These are phyloP conservation scores for Nibea albiflora DNA, from an alignment of 2,113 vertebrate genomes.

Conservation along the genomic window DNA sequence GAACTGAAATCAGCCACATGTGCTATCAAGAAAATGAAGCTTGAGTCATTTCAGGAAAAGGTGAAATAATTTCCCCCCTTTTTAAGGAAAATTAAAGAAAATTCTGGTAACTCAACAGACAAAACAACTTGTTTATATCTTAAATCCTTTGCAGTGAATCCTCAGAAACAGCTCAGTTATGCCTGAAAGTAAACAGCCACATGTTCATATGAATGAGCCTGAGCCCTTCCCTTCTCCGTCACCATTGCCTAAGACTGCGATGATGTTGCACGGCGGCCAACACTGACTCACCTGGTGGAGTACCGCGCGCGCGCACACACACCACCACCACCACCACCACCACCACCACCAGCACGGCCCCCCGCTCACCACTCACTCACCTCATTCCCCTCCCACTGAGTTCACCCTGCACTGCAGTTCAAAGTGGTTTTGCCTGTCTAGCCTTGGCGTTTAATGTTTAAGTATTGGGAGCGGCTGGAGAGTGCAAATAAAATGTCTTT, in stretches of 20 bases:
- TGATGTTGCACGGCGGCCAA: conserved; percentile 50
- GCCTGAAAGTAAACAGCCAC: conserved; percentile 30
- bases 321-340: background rate
- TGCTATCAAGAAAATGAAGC: background rate
- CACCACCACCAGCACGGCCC: conserved; percentile 30
- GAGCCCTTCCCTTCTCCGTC: conserved; percentile 58
- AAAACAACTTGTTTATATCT: background rate
- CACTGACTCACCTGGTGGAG: conserved; percentile 77
- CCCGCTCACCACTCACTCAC: conserved; percentile 69
- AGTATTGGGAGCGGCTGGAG: conserved; percentile 86
- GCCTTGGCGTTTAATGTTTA: conserved; percentile 86
- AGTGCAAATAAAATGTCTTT: conserved; percentile 87
- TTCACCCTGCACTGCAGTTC: conserved; percentile 79
- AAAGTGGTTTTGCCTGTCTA: conserved; percentile 83
- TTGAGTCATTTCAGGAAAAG: background rate
- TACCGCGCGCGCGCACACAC: conserved; percentile 35
- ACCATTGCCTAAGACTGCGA: conserved; percentile 58
- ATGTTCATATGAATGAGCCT: conserved; percentile 16
- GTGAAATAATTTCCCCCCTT: too few relatives aligned
- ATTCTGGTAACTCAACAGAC: background rate
- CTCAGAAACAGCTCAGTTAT: background rate
- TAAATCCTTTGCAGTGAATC: conserved; percentile 7
- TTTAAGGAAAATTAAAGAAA: background rate
- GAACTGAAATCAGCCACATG: background rate
- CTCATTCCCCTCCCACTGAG: conserved; percentile 72